phyloP scores from a whole-genome alignment of 2,888 invertebrate species.

The Dolichomitus sp. region DNA sequence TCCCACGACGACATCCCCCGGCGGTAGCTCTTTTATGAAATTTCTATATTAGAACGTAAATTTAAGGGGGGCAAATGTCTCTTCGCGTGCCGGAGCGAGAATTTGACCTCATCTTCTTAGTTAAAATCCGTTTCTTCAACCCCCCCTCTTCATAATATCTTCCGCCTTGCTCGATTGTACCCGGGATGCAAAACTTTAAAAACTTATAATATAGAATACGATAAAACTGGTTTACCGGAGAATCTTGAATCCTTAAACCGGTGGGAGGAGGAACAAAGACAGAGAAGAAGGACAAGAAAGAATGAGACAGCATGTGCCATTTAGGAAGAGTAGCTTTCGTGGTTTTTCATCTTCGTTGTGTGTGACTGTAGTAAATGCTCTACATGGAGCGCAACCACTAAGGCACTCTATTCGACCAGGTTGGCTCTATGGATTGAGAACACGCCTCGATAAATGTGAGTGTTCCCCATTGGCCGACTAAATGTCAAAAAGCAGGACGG shows the following conservation, averaged over 20 bases:
- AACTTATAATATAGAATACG: slow-evolving; percentile 17
- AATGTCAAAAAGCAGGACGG: slow-evolving; percentile 59
- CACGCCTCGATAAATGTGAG: slow-evolving; percentile 70
- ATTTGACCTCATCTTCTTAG: slow-evolving; percentile 58
- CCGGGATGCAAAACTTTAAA: slow-evolving; percentile 8
- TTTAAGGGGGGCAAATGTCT: slow-evolving; percentile 51
- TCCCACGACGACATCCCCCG: slow-evolving; percentile 33
- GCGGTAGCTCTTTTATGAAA: slow-evolving; percentile 69
- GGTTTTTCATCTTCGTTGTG: not conserved
- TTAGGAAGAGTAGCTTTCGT: slow-evolving; percentile 11
- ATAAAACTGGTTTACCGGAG: slow-evolving; percentile 14
- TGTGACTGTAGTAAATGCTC: not conserved
- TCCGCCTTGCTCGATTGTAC: slow-evolving; percentile 14
- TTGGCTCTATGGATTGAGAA: slow-evolving; percentile 37
- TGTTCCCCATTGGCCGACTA: slow-evolving; percentile 75
- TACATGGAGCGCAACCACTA: slow-evolving; percentile 8
- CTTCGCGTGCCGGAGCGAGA: slow-evolving; percentile 49
- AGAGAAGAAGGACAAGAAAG: not conserved
- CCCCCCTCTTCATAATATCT: not conserved
- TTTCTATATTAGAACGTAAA: slow-evolving; percentile 74
- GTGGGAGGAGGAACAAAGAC: not conserved
- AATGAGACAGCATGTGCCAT: not conserved
- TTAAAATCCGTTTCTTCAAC: slow-evolving; percentile 42
- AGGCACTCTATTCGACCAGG: slow-evolving; percentile 19
- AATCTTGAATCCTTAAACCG: not conserved